Evolutionary conservation across 2,888 invertebrate genomes (phyloP).

Genomic region (Onthophagus sagittarius): DNA sequence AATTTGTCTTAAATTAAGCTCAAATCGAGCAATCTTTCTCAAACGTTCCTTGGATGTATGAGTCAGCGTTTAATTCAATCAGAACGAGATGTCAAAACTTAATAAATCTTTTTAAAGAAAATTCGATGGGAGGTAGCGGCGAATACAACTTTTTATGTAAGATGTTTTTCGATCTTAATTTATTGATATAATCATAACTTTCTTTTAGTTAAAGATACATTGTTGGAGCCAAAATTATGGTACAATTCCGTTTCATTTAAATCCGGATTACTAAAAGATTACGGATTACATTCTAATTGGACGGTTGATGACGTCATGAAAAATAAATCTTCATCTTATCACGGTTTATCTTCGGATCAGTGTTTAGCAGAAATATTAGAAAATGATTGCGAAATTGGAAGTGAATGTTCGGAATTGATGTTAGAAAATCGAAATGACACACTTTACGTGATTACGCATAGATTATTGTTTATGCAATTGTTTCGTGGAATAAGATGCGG

Average conservation of each 20-base stretch:
- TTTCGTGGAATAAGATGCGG: slow-evolving; percentile 23
- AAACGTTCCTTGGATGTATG: neutral
- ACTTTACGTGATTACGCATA: slow-evolving; percentile 38
- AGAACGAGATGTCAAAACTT: slow-evolving; percentile 29
- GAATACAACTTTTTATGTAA: neutral
- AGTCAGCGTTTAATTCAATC: slow-evolving; percentile 20
- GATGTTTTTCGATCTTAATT: neutral
- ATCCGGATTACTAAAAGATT: slow-evolving; percentile 21
- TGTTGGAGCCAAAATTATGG: slow-evolving; percentile 32
- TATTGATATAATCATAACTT: neutral
- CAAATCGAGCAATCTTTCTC: slow-evolving; percentile 25
- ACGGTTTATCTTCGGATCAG: slow-evolving; percentile 33
- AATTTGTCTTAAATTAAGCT: slow-evolving; percentile 25
- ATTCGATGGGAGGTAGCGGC: neutral
- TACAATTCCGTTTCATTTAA: slow-evolving; percentile 20
- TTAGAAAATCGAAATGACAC: slow-evolving; percentile 32
- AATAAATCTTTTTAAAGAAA: neutral
- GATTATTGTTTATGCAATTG: slow-evolving; percentile 37
- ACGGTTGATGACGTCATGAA: slow-evolving; percentile 29
- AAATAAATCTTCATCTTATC: slow-evolving; percentile 32
- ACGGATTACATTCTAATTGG: slow-evolving; percentile 36
- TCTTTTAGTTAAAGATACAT: slow-evolving; percentile 26
- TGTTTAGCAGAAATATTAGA: slow-evolving; percentile 36
- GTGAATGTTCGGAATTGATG: slow-evolving; percentile 34
- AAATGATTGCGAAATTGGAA: slow-evolving; percentile 30